Evolutionary conservation across 2,797 vertebrate species (phyloP), one percentile per base, ranked within the genome.

Genomic region (Nothura maculosa): DNA sequence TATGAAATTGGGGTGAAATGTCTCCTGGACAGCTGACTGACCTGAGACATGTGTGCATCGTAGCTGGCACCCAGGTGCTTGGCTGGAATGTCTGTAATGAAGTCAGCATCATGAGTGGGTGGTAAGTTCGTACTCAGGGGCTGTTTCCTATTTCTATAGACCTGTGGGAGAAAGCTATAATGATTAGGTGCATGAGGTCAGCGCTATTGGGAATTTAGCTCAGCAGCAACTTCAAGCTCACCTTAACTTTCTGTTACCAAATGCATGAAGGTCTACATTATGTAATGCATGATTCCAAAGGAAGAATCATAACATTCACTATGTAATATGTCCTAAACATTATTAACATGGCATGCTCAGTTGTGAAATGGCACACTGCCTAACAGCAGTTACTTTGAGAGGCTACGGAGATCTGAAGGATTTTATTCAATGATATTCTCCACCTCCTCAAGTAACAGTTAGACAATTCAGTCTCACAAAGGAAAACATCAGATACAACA

Each of bases 111-210:
- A 95, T 64, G 66, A 96, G 81, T 74, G 85, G 94, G 87, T 89
- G 94, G 80, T 62, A 96, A 93, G 45, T 94, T 96, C 93, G 77
- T 82, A 81, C 82, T 96, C 93, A 57, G 94, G 92, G 93, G 74
- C 64, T 97, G 94, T 97, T 97, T 97, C 94, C 91, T 97, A 97
- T 92, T 88, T 95, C 92, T 97, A 96, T 85, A 97, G 72, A 97
- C 94, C 96, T 97, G 92, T 82, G 74, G 94, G 93, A 91, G 85
- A 97, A 97, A 97, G 94, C 96, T 97, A 60, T 79, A 96, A 96
- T 85, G 86, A 95, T 96, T 94, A 97, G 81, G 76, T 82, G 83
- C 61, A 89, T 80, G 95, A 94, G 54, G 38, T 84, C 91, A 96
- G 93, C 94, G 52, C 19, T 85, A 13, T 1, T 73, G 80, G 85